Evolutionary conservation across 2,113 vertebrate genomes (phyloP).

Genomic region (Perca fluviatilis): DNA sequence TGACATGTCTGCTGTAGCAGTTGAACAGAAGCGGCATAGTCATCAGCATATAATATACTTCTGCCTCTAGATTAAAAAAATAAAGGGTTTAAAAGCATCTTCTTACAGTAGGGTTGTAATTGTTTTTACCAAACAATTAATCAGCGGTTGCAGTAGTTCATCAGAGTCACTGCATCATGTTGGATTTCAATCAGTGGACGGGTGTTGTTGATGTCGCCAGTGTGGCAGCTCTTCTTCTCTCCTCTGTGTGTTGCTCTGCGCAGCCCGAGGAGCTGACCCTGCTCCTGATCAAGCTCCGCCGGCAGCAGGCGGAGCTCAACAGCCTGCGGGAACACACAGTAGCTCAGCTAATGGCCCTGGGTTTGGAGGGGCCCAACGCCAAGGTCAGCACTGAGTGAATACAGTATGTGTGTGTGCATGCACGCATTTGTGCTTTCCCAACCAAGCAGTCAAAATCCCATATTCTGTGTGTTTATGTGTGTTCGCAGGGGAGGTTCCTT

Average conservation of each 20-base stretch:
- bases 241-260: conserved; percentile 70
- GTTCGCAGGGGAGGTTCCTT: background rate
- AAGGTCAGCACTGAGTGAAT: conserved; percentile 90
- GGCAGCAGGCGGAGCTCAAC: conserved; percentile 97
- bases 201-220: conserved; percentile 8
- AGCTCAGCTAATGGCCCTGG: conserved; percentile 95
- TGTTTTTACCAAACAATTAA: background rate
- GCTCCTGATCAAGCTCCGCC: conserved; percentile 97
- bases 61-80: background rate
- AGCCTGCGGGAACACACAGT: conserved; percentile 95
- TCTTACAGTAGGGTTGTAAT: background rate
- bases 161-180: background rate
- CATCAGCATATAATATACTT: background rate
- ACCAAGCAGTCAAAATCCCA: background rate
- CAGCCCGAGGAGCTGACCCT: conserved; percentile 99
- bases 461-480: conserved; percentile 67
- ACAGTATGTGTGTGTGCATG: conserved; percentile 47
- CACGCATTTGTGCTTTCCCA: conserved; percentile 38
- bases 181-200: background rate
- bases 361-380: conserved; percentile 92
- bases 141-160: background rate
- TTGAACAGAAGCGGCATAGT: background rate
- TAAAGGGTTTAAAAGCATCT: background rate
- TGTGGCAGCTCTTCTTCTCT: conserved; percentile 44
- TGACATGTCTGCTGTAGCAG: background rate